A percentile compares a stretch with the other conserved stretches of the same genome.
These are phyloP conservation scores for Symphodus melops DNA, from an alignment of 2,113 vertebrate species.

Conservation along the genomic window DNA sequence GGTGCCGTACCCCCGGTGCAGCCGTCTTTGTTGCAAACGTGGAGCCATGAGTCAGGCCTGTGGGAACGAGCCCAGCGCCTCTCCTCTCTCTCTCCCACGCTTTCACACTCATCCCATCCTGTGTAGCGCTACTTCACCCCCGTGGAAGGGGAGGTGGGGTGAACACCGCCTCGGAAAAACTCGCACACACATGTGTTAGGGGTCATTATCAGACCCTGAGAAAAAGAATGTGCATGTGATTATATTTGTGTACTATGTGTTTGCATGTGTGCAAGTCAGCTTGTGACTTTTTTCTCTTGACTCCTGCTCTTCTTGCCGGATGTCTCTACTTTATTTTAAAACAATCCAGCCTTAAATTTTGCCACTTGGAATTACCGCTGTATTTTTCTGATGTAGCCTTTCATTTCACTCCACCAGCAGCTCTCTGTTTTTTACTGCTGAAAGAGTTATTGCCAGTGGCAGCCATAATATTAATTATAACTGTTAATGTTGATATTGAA, in stretches of 20 bases:
- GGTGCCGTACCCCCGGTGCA: conserved; percentile 65
- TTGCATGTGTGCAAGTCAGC: not conserved
- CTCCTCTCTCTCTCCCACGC: conserved; percentile 76
- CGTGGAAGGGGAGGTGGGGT: conserved; percentile 59
- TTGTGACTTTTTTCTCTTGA: conserved; percentile 6
- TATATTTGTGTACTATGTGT: conserved; percentile 2
- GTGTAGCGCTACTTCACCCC: conserved; percentile 66
- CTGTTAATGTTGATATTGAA: no score
- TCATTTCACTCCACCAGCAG: no score
- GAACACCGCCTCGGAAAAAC: conserved; percentile 69
- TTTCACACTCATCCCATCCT: conserved; percentile 76
- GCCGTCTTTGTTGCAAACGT: conserved; percentile 70
- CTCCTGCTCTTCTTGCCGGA: not conserved
- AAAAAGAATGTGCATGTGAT: conserved; percentile 50
- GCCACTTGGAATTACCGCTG: no score
- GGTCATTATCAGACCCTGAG: conserved; percentile 67
- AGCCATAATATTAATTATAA: no score
- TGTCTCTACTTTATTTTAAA: no score
- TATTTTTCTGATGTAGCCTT: no score
- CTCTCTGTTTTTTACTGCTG: no score
- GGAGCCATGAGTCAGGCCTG: conserved; percentile 70
- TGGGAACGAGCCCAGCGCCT: conserved; percentile 72
- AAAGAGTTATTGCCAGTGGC: no score
- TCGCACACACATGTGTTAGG: conserved; percentile 66
- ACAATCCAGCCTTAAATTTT: no score